phyloP scores from a whole-genome alignment of 1,140 invertebrate species.

The Drosophila rufa region DNA sequence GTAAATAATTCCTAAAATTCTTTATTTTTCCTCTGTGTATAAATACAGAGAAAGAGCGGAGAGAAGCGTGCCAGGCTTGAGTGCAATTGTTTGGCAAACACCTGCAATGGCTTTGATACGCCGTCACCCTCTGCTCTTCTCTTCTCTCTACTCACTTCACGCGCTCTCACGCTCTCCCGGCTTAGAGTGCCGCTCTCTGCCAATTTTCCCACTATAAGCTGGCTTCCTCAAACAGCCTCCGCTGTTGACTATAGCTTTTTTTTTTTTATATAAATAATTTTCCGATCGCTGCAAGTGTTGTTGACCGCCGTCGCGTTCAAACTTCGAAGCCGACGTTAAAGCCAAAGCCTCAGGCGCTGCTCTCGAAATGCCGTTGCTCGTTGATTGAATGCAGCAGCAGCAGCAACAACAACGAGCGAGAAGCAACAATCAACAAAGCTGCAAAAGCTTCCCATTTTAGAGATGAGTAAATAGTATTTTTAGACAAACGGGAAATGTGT shows the following conservation, averaged over 20 bases:
- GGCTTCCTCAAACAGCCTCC: conserved; percentile 56
- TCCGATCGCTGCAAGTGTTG: conserved; percentile 68
- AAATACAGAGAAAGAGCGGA: conserved; percentile 3
- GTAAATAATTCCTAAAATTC: no score
- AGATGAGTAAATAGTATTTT: conserved; percentile 37
- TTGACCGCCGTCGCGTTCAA: conserved; percentile 64
- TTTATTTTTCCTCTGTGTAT: not conserved
- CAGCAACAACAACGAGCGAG: conserved; percentile 33
- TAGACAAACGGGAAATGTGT: conserved; percentile 30
- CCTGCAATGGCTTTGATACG: conserved; percentile 33
- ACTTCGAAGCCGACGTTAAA: conserved; percentile 32
- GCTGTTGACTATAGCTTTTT: conserved; percentile 24
- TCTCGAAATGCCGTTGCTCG: conserved; percentile 74
- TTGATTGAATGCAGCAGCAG: conserved; percentile 73
- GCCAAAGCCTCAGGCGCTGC: conserved; percentile 34
- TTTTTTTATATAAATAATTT: conserved; percentile 16
- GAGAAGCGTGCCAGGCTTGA: conserved; percentile 54
- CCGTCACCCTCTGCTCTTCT: conserved; percentile 7
- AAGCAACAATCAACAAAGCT: conserved; percentile 35
- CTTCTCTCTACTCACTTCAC: conserved; percentile 3
- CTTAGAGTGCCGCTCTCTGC: conserved; percentile 12
- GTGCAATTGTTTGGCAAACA: conserved; percentile 60
- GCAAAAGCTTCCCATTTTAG: conserved; percentile 27
- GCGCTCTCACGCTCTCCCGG: conserved; percentile 26
- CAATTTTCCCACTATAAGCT: conserved; percentile 48